Base-by-base conservation (phyloP, 2,113 vertebrate species). In the Panthera tigris region DNA sequence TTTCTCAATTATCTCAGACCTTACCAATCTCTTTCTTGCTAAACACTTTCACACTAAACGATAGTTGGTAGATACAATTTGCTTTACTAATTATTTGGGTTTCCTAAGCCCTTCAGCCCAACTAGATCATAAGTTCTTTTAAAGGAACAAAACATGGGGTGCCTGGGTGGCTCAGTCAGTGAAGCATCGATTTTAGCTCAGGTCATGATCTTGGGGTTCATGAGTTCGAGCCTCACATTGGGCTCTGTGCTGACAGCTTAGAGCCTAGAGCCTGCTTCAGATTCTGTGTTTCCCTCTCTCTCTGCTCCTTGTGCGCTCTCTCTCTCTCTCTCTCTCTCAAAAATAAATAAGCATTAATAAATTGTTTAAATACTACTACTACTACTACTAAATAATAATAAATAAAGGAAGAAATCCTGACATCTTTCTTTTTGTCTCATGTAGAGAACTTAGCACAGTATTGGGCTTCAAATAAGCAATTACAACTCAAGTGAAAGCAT, bases 391-490 rank as follows among this genome's bases (percentile, higher is more conserved):
- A 48, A 50, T 14, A 25, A 61, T 23, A 23, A 61, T 23, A 61
- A 55, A 61, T 45, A 65, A 86, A 92, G 25, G 66, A 89, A 83
- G 69, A 92, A 68, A 14, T n/a, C 39, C 69, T 41, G 13, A 41
- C 19, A 52, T 63, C 27, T 1, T 57, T 63, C 41, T 89, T 96
- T 66, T 73, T 61, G 18, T 68, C 79, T 89, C 27, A 83, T 61
- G 25, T 85, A 15, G 15, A 88, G 36, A 88, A 80, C 25, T 1
- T 48, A 86, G 29, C 16, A 63, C 48, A 95, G 12, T 33, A 15
- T 48, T 36, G 29, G 36, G 23, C 82, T 95, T 89, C 91, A 63
- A 61, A 93, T 85, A 76, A 95, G 36, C 27, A 86, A 78, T 91
- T 61, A 86, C 7, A 36, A 48, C 33, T 74, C 52, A 15, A 68